Evolutionary conservation across 1,140 invertebrate species (phyloP), one percentile per base, ranked within the genome.

Genomic region (Pachypeltis micranthus): DNA sequence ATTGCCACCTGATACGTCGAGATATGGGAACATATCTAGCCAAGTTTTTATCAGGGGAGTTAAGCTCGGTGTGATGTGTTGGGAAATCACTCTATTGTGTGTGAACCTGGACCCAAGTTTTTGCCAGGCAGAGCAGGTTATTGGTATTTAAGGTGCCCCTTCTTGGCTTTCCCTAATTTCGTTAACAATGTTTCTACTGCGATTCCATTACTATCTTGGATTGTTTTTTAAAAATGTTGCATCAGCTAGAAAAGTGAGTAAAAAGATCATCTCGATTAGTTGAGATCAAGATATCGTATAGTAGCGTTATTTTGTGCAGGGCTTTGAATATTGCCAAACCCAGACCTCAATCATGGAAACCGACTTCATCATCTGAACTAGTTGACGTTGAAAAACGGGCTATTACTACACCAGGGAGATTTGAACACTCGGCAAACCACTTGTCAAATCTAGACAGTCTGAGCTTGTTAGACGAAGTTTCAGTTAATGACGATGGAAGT

Each of bases 401-500:
- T 16, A 65, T 68, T 27, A 66, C 67, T 14, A 68, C 67, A 57
- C 67, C 67, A 10, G 67, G 63, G 12, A 60, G 67, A 12, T 55
- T 64, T 19, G 63, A 66, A 28, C 16, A 62, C 29, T 25, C 7
- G 44, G 61, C 21, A n/a, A 23, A 54, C 10, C 10, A 14, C 10
- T 14, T 54, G 21, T 54, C 7, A 10, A 54, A 54, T 54, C 7
- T 10, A 21, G 21, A 39, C 7, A n/a, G 34, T 10, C 10, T 39
- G 34, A 39, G 7, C 34, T 39, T n/a, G n/a, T 39, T 39, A n/a
- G 34, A n/a, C 34, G n/a, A 39, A 10, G n/a, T 39, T 39, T 39
- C 7, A n/a, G 34, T 39, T 39, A 39, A n/a, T 39, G 34, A n/a
- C 34, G n/a, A 39, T 39, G 10, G n/a, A 39, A n/a, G 34, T 39